A percentile compares a stretch with the other conserved stretches of the same genome.
Evolutionary conservation across 2,888 invertebrate species (phyloP).

Genomic region (Bursaphelenchus okinawaensis): DNA sequence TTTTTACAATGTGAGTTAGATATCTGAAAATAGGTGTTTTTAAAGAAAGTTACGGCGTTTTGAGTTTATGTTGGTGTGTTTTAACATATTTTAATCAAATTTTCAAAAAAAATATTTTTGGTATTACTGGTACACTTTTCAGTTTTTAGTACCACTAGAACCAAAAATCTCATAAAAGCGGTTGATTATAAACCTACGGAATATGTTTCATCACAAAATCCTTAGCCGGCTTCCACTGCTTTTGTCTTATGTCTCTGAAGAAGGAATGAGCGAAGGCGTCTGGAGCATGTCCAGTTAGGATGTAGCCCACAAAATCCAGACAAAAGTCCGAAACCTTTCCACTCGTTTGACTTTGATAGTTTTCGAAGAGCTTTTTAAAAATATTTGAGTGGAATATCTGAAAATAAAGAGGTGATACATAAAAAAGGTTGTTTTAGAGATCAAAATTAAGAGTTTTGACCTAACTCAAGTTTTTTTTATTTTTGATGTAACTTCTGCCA

Average conservation of each 20-base stretch:
- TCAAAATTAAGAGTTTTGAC: no score
- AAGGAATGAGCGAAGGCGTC: conserved; percentile 10
- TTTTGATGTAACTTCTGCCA: no score
- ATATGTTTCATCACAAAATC: conserved; percentile 13
- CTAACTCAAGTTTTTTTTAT: no score
- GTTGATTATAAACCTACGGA: conserved; percentile 10
- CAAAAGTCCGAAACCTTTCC: conserved; percentile 7
- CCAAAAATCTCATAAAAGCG: not conserved
- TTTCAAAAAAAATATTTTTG: no score
- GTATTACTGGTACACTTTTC: no score
- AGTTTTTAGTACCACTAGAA: no score
- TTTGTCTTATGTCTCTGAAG: conserved; percentile 14
- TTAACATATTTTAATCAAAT: no score
- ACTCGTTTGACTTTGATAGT: conserved; percentile 2
- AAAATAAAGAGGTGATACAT: not conserved
- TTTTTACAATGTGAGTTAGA: not conserved
- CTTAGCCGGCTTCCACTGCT: conserved; percentile 13
- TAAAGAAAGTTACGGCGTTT: no score
- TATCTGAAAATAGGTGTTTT: not conserved
- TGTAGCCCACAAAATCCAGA: conserved; percentile 7
- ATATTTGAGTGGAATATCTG: conserved; percentile 9
- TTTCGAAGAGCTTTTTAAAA: conserved; percentile 4
- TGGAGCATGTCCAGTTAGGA: conserved; percentile 2
- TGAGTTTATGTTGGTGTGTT: no score
- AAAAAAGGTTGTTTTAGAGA: no score